Evolutionary conservation across 2,113 vertebrate genomes (phyloP), one percentile per base, ranked within the genome.

Genomic region (Atractosteus spatula): DNA sequence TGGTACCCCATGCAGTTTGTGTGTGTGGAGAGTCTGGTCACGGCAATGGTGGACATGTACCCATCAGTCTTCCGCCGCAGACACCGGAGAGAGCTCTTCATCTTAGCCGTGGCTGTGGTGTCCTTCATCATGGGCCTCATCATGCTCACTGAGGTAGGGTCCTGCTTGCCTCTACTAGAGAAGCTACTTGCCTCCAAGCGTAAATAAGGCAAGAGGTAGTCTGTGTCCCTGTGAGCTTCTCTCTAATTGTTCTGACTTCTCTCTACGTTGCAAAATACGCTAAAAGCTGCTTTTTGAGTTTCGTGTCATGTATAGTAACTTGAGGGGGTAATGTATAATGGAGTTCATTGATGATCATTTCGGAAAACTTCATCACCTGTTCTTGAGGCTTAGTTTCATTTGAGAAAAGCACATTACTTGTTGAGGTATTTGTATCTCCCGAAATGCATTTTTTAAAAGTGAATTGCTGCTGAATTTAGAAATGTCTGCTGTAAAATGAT

Each of bases 21-120:
- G 73, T 97, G 96, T 0, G 93, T 99, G 81, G 97, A 99, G 78
- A 99, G 97, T 79, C 90, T 99, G 45, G 96, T 96, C 73, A 99
- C 97, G 0, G 94, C 97, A 4, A 81, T 98, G 73, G 93, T 98
- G 78, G 97, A 99, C 87, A 95, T 98, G 95, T 95, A 97, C 70
- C 97, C 97, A 11, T 80, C 76, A 3, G 83, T 91, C 65, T 97
- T 98, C 82, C 94, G 95, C 14, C 94, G 94, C 82, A 96, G 96
- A 85, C 92, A 98, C 77, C 90, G 95, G 57, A 88, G 97, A 54
- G 96, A 99, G 86, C 87, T 87, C 17, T 94, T 99, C 66, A 98
- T 99, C 83, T 84, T 99, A 3, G 82, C 75, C 0, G 86, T 98
- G 69, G 93, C 94, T 0, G 4, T 95, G 55, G 10, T 93, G 47